These are phyloP conservation scores for Hoplias malabaricus DNA, from an alignment of 2,113 vertebrate genomes.

Conservation along the genomic window DNA sequence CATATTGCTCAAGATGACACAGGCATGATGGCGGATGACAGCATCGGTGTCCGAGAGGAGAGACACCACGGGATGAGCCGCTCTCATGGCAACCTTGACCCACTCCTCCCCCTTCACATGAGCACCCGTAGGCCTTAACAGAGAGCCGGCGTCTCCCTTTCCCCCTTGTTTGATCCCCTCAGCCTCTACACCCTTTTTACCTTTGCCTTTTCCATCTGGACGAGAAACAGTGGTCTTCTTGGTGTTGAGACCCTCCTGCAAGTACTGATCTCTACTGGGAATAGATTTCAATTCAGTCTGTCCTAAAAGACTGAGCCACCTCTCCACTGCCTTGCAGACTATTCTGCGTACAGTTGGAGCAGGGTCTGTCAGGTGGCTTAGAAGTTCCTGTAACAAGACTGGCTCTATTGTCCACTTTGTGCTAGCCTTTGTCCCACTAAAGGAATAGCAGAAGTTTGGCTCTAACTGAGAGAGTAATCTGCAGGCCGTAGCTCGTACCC, in stretches of 20 bases:
- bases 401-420: slow-evolving; percentile 35
- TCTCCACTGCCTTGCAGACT: slow-evolving; percentile 68
- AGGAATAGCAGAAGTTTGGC: slow-evolving; percentile 36
- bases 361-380: slow-evolving; percentile 60
- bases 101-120: slow-evolving; percentile 48
- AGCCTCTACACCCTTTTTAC: slow-evolving; percentile 36
- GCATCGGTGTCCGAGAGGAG: slow-evolving; percentile 67
- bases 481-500: slow-evolving; percentile 78
- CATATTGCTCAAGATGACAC: slow-evolving; percentile 65
- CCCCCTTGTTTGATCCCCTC: neutral
- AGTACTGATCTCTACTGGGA: neutral
- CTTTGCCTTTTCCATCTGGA: neutral
- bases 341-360: slow-evolving; percentile 59
- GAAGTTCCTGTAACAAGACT: slow-evolving; percentile 61
- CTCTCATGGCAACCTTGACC: slow-evolving; percentile 60
- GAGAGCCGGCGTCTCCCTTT: neutral
- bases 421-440: neutral
- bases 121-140: slow-evolving; percentile 11
- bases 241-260: neutral
- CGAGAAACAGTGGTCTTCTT: slow-evolving; percentile 5
- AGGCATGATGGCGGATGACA: slow-evolving; percentile 69
- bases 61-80: slow-evolving; percentile 49
- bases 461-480: slow-evolving; percentile 78
- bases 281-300: slow-evolving; percentile 23
- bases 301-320: slow-evolving; percentile 66